Evolutionary conservation across 2,113 vertebrate genomes (phyloP), one percentile per base, ranked within the genome.

Genomic region (Diphyllodes magnificus): DNA sequence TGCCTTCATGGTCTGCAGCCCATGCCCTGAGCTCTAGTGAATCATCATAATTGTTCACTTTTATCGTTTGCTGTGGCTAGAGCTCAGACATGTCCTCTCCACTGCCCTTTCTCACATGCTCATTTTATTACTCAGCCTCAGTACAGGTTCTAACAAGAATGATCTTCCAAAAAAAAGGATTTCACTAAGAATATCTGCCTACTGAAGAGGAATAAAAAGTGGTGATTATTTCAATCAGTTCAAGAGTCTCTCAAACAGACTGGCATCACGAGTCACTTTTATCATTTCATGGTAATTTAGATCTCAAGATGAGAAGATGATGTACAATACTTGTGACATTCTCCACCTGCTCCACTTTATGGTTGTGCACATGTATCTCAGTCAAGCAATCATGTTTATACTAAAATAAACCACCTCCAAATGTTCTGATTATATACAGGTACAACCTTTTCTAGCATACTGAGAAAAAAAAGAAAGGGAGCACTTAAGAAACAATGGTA

Each of bases 211-310:
- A 95, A 89, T 91, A 91, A 87, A 86, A 91, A 76, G 71, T 50
- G 61, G 71, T 76, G 79, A 97, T 97, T 96, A 97, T 83, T 96
- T 92, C 93, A 95, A 96, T 97, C 96, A 96, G 81, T 82, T 95
- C 78, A 96, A 96, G 97, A 92, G 94, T 95, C 88, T 96, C 83
- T 95, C 63, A 77, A 84, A 76, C 49, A 96, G 95, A 92, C 86
- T 95, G 94, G 82, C 77, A 90, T 89, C 93, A 94, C 42, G 85
- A 93, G 71, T 96, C 88, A 83, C 83, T 95, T 93, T 63, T 92
- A 95, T 86, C 22, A 92, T 94, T 96, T 95, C 70, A 86, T 85
- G 88, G 49, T 88, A 95, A 94, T 86, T 90, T 84, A 95, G 68
- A 94, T 79, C 61, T 92, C 47, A 47, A 88, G 82, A 92, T 73